phyloP scores from a whole-genome alignment of 1,140 invertebrate genomes.

The Cyrtorhinus lividipennis region DNA sequence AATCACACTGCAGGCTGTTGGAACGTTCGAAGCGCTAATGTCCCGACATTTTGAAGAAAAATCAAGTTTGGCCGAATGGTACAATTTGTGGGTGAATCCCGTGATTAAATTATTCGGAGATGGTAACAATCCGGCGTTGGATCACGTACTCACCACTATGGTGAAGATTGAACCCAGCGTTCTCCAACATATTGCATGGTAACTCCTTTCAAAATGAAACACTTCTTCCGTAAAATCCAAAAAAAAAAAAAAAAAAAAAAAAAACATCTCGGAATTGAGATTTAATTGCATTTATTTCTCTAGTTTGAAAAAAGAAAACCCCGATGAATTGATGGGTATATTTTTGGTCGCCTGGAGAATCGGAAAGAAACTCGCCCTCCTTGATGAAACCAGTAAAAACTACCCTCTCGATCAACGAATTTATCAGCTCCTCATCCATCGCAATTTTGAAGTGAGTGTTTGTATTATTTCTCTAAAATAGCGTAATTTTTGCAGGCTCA shows the following conservation, averaged over 20 bases:
- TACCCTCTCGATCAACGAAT: too few species aligned
- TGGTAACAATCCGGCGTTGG: slow-evolving; percentile 2
- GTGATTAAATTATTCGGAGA: slow-evolving; percentile 7
- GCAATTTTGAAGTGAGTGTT: too few species aligned
- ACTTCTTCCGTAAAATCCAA: too few species aligned
- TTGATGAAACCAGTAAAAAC: too few species aligned
- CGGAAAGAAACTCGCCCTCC: slow-evolving; percentile 17
- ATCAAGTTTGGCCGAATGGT: slow-evolving; percentile 14
- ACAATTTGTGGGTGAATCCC: slow-evolving; percentile 21
- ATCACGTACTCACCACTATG: slow-evolving; percentile 17
- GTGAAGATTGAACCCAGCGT: slow-evolving; percentile 15
- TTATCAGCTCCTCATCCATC: too few species aligned
- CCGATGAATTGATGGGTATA: not conserved
- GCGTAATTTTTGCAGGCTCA: too few species aligned
- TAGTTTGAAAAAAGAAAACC: not conserved
- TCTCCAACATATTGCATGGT: slow-evolving; percentile 18
- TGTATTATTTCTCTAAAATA: too few species aligned
- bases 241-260: too few species aligned
- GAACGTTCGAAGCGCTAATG: slow-evolving; percentile 17
- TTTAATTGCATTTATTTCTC: too few species aligned
- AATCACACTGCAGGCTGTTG: slow-evolving; percentile 18
- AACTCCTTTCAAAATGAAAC: too few species aligned
- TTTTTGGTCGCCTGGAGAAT: slow-evolving; percentile 14
- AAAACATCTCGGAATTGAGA: too few species aligned
- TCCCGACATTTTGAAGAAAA: slow-evolving; percentile 18